A percentile compares a stretch with the other conserved stretches of the same genome.
These are phyloP conservation scores for Polyodon spathula DNA, from an alignment of 2,113 vertebrate species.

Conservation along the genomic window DNA sequence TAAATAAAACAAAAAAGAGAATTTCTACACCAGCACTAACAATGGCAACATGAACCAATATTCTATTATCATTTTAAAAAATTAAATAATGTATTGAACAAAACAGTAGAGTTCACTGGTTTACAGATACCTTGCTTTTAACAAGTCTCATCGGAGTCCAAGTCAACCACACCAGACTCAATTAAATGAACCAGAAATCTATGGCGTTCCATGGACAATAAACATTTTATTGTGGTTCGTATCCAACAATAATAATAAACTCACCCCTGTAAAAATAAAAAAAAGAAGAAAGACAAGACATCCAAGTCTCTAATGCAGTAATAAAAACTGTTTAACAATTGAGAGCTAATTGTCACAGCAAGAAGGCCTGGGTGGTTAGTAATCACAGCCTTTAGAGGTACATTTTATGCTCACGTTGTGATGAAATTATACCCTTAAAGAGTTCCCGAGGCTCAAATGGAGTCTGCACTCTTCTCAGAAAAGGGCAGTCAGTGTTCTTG, in stretches of 20 bases:
- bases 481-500: no score
- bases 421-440: slow-evolving; percentile 57
- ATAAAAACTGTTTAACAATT: slow-evolving; percentile 55
- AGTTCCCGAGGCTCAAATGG: neutral
- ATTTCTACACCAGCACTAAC: no score
- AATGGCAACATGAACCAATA: no score
- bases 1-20: no score
- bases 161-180: slow-evolving; percentile 29
- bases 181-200: slow-evolving; percentile 39
- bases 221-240: slow-evolving; percentile 31
- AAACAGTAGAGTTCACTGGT: no score
- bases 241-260: slow-evolving; percentile 34
- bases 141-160: slow-evolving; percentile 25
- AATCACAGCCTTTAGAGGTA: slow-evolving; percentile 51
- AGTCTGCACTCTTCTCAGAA: neutral
- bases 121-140: slow-evolving; percentile 29
- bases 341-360: slow-evolving; percentile 61
- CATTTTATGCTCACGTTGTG: slow-evolving; percentile 56
- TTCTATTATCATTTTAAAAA: no score
- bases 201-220: slow-evolving; percentile 37
- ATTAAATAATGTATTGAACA: no score
- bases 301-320: slow-evolving; percentile 38
- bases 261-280: slow-evolving; percentile 32
- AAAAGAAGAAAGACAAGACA: slow-evolving; percentile 29
- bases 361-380: slow-evolving; percentile 41